Base-by-base conservation (phyloP, 2,888 invertebrate species). In the Lingula anatina region DNA sequence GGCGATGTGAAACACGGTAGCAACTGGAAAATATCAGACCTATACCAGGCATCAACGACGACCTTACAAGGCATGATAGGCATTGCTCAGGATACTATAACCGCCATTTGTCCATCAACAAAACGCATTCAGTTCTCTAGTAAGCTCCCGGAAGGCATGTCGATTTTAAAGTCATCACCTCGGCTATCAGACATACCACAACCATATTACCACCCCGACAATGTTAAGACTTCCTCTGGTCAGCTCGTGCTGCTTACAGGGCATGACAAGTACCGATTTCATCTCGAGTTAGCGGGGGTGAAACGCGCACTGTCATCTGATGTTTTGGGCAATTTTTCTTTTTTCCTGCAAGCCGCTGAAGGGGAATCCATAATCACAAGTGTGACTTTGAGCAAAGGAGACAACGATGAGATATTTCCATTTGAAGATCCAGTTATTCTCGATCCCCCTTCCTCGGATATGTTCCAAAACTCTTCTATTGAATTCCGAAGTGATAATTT, bases 1-100 rank as follows among this genome's bases (percentile, higher is more conserved):
- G 55, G 55, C 15, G 31, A 52, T 2, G 46, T 53, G 4, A 52
- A 53, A 23, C 26, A 42, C 38, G 53, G 46, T 12, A n/a, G n/a
- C 12, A 35, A 50, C 25, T 55, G 51, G 51, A 9, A 27, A 24
- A 35, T 21, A 20, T 18, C 36, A 23, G 23, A 15, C 15, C 12
- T 21, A 9, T 53, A 47, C 23, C 52, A 52, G 35, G 36, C 46
- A 9, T 47, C 50, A 2, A 40, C 31, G 3, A 37, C 44, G 15
- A 23, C 24, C 2, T 47, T 49, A 9, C 21, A 2, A 12, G 50
- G 39, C 4, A 21, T 9, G n/a, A 44, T 46, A 9, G 54, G 49
- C 18, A 24, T 54, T 2, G 50, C 54, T 2, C 41, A 35, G 23
- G 36, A 46, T 27, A 21, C 26, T 25, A 18, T 25, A 21, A 35